A percentile compares a stretch with the other conserved stretches of the same genome.
Evolutionary conservation across 2,113 vertebrate genomes (phyloP).

Genomic region (Neomonachus schauinslandi): DNA sequence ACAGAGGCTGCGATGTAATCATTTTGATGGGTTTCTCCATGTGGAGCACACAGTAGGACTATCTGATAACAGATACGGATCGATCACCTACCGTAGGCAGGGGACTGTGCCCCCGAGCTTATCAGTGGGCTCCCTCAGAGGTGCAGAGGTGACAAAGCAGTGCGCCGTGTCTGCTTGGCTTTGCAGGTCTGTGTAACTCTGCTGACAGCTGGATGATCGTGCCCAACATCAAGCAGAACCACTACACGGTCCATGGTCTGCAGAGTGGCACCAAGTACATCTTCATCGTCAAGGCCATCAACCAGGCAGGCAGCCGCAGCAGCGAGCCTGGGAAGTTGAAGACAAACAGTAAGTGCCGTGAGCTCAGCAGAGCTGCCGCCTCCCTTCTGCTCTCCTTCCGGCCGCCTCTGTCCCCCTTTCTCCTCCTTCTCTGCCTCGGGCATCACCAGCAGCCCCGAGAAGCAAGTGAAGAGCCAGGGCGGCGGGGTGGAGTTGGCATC

Average conservation of each 20-base stretch:
- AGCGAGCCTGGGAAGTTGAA: conserved; percentile 97
- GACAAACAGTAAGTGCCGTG: conserved; percentile 94
- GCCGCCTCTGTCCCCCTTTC: background rate
- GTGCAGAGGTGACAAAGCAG: background rate
- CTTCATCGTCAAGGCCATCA: conserved; percentile 98
- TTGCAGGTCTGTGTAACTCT: conserved; percentile 97
- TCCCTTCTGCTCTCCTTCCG: background rate
- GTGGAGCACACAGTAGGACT: background rate
- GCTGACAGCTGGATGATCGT: conserved; percentile 99
- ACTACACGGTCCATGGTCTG: conserved; percentile 98
- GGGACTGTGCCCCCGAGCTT: background rate
- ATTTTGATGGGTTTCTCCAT: background rate
- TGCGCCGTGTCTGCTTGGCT: conserved; percentile 68
- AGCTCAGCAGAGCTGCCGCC: accelerated
- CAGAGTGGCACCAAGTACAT: conserved; percentile 99
- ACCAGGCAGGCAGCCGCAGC: conserved; percentile 97
- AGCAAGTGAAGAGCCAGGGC: background rate
- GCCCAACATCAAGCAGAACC: conserved; percentile 99
- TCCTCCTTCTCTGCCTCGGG: background rate
- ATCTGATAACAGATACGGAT: background rate
- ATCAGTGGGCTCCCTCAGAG: background rate
- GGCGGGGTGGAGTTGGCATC: background rate
- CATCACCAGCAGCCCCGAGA: background rate
- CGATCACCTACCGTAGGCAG: background rate
- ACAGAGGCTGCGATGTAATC: background rate